phyloP scores from a whole-genome alignment of 1,140 invertebrate species.

The Ladona fulva region DNA sequence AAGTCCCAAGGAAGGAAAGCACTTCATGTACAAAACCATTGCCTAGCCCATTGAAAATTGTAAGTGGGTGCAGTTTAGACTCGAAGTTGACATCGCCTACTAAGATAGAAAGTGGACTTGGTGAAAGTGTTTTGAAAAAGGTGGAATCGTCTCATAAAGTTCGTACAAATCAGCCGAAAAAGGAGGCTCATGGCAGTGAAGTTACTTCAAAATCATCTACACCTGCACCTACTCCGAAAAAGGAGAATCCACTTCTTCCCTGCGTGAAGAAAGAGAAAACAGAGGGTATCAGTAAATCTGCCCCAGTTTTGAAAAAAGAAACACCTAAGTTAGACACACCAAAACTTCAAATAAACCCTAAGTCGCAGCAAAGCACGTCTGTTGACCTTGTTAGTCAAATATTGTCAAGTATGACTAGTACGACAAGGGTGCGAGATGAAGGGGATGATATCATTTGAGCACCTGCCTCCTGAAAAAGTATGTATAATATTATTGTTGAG shows the following conservation, averaged over 20 bases:
- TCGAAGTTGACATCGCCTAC: neutral
- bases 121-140: neutral
- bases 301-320: neutral
- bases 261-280: neutral
- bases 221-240: neutral
- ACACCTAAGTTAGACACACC: neutral
- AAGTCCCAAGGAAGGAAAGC: neutral
- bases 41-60: neutral
- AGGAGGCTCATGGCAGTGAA: neutral
- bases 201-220: neutral
- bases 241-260: neutral
- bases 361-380: neutral
- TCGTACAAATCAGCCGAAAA: neutral
- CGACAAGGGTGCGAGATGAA: neutral
- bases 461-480: neutral
- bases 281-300: neutral
- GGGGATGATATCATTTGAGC: neutral
- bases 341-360: neutral
- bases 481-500: neutral
- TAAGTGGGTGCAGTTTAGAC: neutral
- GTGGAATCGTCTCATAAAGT: neutral
- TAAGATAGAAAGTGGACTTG: neutral
- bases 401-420: neutral
- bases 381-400: conserved; percentile 6
- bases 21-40: neutral